Conservation (phyloP, 2,113 vertebrate genomes). For the Chaetops frenatus region DNA sequence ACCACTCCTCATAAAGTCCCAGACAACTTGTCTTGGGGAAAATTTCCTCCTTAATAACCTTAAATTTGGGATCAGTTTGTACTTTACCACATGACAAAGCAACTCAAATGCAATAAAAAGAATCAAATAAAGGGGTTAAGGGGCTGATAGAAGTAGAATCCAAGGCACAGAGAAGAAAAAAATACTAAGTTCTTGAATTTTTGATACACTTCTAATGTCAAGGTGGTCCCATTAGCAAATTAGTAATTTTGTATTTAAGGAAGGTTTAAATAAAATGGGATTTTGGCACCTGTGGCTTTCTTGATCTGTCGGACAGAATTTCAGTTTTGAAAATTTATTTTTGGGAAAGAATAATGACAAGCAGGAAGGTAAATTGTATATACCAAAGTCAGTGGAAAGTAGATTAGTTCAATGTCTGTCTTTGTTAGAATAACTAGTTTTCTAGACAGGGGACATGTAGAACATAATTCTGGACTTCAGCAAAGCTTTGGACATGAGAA, state of each 20-base stretch:
- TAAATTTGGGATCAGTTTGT: background rate
- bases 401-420: background rate
- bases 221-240: background rate
- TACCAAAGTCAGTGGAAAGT: background rate
- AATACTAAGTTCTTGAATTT: background rate
- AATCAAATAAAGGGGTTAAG: background rate
- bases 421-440: conserved; percentile 3
- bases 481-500: background rate
- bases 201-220: background rate
- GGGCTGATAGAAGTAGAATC: background rate
- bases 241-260: background rate
- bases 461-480: conserved; percentile 5
- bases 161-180: background rate
- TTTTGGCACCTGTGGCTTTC: background rate
- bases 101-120: background rate
- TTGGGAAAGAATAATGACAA: background rate
- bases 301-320: background rate
- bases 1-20: background rate
- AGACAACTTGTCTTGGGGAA: background rate
- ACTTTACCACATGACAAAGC: background rate
- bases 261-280: background rate
- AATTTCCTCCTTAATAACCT: background rate
- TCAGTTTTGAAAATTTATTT: background rate
- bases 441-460: background rate
- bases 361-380: background rate